These are phyloP conservation scores for Aphaenogaster ashmeadi DNA, from an alignment of 1,140 invertebrate species.

Conservation along the genomic window DNA sequence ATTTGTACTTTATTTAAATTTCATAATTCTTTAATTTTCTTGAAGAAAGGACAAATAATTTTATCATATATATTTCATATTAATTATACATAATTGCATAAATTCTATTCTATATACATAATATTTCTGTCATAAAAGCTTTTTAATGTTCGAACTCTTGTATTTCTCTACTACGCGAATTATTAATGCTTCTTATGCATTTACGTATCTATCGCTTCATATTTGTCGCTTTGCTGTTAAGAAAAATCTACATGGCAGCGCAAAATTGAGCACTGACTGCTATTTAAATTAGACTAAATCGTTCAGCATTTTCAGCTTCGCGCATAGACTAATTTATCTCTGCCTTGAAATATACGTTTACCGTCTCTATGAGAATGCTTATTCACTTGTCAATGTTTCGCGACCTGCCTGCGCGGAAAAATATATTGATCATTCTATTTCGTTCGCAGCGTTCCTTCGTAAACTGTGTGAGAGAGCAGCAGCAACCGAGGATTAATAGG, in stretches of 20 bases:
- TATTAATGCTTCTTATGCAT: conserved; percentile 48
- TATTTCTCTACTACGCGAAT: conserved; percentile 1
- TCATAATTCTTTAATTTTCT: background rate
- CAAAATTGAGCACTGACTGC: conserved; percentile 28
- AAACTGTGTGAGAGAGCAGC: conserved; percentile 89
- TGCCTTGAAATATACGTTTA: conserved; percentile 24
- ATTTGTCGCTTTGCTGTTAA: conserved; percentile 31
- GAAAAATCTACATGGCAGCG: background rate
- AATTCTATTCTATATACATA: background rate
- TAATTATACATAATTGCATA: conserved; percentile 16
- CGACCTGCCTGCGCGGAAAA: background rate
- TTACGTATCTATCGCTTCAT: background rate
- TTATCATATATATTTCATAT: background rate
- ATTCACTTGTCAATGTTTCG: background rate
- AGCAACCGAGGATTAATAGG: conserved; percentile 53
- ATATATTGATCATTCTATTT: conserved; percentile 29
- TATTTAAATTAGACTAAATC: conserved; percentile 13
- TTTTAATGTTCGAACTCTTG: background rate
- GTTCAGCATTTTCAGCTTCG: background rate
- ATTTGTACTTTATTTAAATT: background rate
- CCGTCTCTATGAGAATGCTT: conserved; percentile 30
- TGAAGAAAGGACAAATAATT: background rate
- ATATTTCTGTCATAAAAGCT: background rate
- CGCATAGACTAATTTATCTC: conserved; percentile 55
- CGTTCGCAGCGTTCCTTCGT: conserved; percentile 90